Conservation (phyloP, 2,888 invertebrate genomes). For the Rhingia rostrata region DNA sequence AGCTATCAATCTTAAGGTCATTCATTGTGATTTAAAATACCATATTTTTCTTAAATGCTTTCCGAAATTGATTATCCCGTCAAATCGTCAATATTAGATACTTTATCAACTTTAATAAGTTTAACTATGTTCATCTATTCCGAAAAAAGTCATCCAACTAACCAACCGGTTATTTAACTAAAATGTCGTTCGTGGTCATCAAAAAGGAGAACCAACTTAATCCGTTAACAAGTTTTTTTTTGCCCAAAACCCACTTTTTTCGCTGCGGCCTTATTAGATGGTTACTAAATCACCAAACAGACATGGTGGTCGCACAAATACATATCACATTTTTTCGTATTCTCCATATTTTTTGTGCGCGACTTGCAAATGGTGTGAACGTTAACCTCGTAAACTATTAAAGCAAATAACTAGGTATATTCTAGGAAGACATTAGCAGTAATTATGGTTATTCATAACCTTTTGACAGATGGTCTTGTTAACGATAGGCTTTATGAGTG, state of each 20-base stretch:
- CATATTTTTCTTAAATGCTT: too few species aligned
- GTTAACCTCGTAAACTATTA: constrained; percentile 28
- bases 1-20: too few species aligned
- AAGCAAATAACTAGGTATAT: neutral
- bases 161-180: too few species aligned
- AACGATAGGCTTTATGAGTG: neutral
- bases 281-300: neutral
- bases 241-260: neutral
- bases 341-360: neutral
- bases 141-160: too few species aligned
- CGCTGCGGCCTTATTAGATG: neutral
- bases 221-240: neutral
- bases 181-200: too few species aligned
- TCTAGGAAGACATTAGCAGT: constrained; percentile 49
- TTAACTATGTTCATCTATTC: too few species aligned
- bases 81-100: too few species aligned
- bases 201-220: neutral
- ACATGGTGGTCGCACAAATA: constrained; percentile 35
- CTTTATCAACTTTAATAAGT: too few species aligned
- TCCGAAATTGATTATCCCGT: too few species aligned
- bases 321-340: constrained; percentile 30
- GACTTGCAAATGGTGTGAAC: constrained; percentile 28
- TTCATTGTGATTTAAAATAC: too few species aligned
- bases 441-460: constrained; percentile 31
- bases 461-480: constrained; percentile 24